phyloP scores from a whole-genome alignment of 2,113 vertebrate genomes.

The Dicentrarchus labrax region DNA sequence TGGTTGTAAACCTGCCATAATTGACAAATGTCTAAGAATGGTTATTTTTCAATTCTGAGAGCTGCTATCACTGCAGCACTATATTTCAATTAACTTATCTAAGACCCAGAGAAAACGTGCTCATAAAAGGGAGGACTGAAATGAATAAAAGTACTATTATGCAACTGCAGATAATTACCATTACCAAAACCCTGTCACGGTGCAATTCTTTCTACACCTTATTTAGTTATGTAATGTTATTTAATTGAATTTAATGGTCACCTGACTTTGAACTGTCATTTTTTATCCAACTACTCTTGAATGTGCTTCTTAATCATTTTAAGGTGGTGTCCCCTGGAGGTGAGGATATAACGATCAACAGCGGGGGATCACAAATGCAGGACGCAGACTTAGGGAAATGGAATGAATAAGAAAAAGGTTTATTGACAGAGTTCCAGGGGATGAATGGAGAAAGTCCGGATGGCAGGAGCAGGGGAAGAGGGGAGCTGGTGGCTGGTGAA shows the following conservation, averaged over 20 bases:
- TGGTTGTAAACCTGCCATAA: conserved; percentile 40
- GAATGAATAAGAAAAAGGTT: no score
- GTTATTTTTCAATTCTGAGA: conserved; percentile 38
- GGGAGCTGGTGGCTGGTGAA: no score
- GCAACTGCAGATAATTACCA: conserved; percentile 48
- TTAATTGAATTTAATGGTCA: conserved; percentile 50
- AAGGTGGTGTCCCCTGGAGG: neutral
- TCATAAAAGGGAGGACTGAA: conserved; percentile 44
- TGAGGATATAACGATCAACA: neutral
- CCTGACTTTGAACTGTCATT: conserved; percentile 21
- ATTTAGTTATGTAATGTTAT: conserved; percentile 42
- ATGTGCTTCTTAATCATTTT: conserved; percentile 17
- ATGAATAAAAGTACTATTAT: conserved; percentile 65
- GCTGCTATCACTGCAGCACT: conserved; percentile 24
- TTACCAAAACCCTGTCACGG: conserved; percentile 44
- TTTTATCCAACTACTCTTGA: conserved; percentile 16
- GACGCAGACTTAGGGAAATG: no score
- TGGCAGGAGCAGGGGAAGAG: no score
- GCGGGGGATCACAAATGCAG: no score
- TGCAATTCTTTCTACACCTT: conserved; percentile 38
- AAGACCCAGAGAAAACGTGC: conserved; percentile 30
- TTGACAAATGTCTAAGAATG: conserved; percentile 33
- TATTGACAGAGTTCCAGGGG: no score
- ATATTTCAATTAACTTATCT: conserved; percentile 70
- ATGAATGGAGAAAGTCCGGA: no score